Evolutionary conservation across 1,140 invertebrate genomes (phyloP).

Genomic region (Rhagoletis zephyria): DNA sequence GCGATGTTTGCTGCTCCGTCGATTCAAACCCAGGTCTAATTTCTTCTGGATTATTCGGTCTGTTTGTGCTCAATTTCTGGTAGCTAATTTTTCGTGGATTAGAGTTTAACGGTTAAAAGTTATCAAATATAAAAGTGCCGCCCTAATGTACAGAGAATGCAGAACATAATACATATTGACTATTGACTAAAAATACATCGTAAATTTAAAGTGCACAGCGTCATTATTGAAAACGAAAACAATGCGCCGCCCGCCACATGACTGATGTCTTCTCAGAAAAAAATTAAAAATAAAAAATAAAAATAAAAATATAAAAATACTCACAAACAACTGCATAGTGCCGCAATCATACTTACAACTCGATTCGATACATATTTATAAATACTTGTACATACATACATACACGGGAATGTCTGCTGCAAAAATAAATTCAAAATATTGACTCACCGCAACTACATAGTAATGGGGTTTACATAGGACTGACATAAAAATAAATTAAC

Average conservation of each 20-base stretch:
- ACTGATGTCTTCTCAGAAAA: neutral
- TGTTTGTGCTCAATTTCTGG: no score
- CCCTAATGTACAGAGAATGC: no score
- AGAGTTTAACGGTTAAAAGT: no score
- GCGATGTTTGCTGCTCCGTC: no score
- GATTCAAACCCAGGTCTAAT: no score
- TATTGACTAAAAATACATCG: conserved; percentile 33
- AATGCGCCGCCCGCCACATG: conserved; percentile 12
- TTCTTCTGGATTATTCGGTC: no score
- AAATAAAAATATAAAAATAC: neutral
- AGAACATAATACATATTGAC: neutral
- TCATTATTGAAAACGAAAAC: conserved; percentile 47
- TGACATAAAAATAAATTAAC: conserved; percentile 26
- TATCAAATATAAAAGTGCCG: no score
- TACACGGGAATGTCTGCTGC: neutral
- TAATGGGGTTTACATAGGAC: neutral
- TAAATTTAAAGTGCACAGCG: conserved; percentile 45
- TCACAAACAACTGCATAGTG: neutral
- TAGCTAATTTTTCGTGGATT: no score
- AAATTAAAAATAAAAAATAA: neutral
- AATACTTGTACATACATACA: neutral
- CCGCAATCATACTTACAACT: neutral
- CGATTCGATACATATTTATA: neutral
- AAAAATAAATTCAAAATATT: conserved; percentile 13
- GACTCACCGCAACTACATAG: neutral